phyloP scores from a whole-genome alignment of 2,797 vertebrate genomes.

The Argyrosomus regius region DNA sequence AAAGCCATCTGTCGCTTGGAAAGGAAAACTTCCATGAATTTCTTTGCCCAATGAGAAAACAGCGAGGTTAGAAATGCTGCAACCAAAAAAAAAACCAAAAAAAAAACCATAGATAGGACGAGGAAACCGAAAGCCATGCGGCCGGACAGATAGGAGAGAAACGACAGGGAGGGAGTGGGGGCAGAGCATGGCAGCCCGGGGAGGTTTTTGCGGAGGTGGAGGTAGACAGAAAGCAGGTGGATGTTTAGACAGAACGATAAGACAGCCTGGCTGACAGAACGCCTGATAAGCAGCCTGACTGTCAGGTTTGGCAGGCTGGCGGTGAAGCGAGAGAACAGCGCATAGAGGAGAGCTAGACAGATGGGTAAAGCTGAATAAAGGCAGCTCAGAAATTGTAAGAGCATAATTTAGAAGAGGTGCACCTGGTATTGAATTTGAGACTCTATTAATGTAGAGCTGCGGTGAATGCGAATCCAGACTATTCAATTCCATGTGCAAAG shows the following conservation, averaged over 20 bases:
- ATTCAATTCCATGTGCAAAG: slow-evolving; percentile 42
- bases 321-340: slow-evolving; percentile 41
- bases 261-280: slow-evolving; percentile 72
- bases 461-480: slow-evolving; percentile 47
- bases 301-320: slow-evolving; percentile 76
- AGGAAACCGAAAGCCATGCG: slow-evolving; percentile 36
- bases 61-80: slow-evolving; percentile 40
- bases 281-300: slow-evolving; percentile 78
- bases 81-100: slow-evolving; percentile 14
- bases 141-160: slow-evolving; percentile 30
- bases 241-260: slow-evolving; percentile 78
- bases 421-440: slow-evolving; percentile 54
- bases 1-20: slow-evolving; percentile 50
- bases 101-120: slow-evolving; percentile 20
- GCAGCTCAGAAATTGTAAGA: slow-evolving; percentile 37
- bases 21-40: slow-evolving; percentile 33
- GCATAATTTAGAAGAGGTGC: slow-evolving; percentile 49
- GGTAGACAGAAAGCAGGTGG: slow-evolving; percentile 78
- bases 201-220: slow-evolving; percentile 71
- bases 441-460: slow-evolving; percentile 34
- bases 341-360: slow-evolving; percentile 40
- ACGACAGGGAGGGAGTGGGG: slow-evolving; percentile 19
- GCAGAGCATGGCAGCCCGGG: slow-evolving; percentile 40
- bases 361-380: slow-evolving; percentile 54
- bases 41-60: slow-evolving; percentile 29